Percentiles rank a stretch among this genome's conserved stretches.
These are phyloP conservation scores for Drosophila imparisetae DNA, from an alignment of 2,888 invertebrate genomes.

Conservation along the genomic window DNA sequence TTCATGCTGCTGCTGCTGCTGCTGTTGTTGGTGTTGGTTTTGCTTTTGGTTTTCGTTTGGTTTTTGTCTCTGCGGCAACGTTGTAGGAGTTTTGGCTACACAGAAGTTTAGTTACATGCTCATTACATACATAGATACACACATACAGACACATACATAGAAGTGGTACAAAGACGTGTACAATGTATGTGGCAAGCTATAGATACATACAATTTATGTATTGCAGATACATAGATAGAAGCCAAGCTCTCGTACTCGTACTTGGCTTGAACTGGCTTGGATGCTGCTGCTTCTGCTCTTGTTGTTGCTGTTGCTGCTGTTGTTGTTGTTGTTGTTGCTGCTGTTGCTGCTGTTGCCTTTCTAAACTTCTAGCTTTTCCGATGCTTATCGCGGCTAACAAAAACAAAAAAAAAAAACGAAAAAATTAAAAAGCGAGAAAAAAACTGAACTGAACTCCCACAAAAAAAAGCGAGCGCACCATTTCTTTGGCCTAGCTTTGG, in stretches of 20 bases:
- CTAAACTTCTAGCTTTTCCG: slow-evolving; percentile 77
- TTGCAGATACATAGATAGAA: slow-evolving; percentile 76
- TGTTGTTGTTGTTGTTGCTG: neutral
- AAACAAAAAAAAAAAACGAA: slow-evolving; percentile 14
- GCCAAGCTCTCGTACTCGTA: slow-evolving; percentile 26
- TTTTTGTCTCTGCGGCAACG: slow-evolving; percentile 60
- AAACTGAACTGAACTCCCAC: slow-evolving; percentile 70
- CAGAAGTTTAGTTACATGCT: slow-evolving; percentile 79
- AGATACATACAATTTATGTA: slow-evolving; percentile 79
- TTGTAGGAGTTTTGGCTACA: slow-evolving; percentile 78
- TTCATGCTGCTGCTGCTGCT: slow-evolving; percentile 7
- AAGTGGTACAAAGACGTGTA: slow-evolving; percentile 27
- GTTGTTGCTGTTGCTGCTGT: slow-evolving; percentile 26
- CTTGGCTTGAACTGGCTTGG: slow-evolving; percentile 41
- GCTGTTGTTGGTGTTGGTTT: slow-evolving; percentile 19
- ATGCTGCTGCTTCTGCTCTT: slow-evolving; percentile 57
- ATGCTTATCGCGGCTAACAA: slow-evolving; percentile 64
- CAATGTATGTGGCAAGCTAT: slow-evolving; percentile 56
- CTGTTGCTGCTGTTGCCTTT: slow-evolving; percentile 65
- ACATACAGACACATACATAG: neutral
- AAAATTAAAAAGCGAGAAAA: slow-evolving; percentile 27
- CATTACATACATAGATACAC: slow-evolving; percentile 75
- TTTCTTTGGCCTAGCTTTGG: slow-evolving; percentile 65
- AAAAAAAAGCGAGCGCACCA: slow-evolving; percentile 45
- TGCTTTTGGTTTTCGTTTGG: slow-evolving; percentile 29